Percentiles rank a stretch among this genome's conserved stretches.
These are phyloP conservation scores for Cichladusa arquata DNA, from an alignment of 2,113 vertebrate species.

Conservation along the genomic window DNA sequence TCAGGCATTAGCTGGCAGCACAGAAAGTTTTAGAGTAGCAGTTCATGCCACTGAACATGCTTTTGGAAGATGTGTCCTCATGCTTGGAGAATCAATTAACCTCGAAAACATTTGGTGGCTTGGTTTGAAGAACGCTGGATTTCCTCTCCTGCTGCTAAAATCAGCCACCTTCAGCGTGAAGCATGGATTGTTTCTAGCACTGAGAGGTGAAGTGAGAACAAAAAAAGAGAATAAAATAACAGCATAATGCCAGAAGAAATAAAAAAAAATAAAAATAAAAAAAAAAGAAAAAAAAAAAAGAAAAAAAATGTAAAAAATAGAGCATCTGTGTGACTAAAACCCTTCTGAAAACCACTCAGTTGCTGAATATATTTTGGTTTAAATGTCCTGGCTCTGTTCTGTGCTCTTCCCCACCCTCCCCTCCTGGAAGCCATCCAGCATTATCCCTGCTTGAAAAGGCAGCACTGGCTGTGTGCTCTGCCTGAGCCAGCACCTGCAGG, in stretches of 20 bases:
- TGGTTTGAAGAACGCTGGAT: background rate
- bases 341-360: background rate
- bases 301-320: background rate
- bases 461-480: background rate
- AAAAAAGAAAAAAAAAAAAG: background rate
- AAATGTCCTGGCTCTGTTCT: background rate
- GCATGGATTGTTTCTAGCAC: background rate
- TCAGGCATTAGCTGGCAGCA: background rate
- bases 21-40: background rate
- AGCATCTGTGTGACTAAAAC: background rate
- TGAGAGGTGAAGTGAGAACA: background rate
- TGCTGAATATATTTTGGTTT: background rate
- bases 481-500: background rate
- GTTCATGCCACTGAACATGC: background rate
- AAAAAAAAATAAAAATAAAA: background rate
- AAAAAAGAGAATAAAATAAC: background rate
- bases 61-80: background rate
- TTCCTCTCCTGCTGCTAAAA: background rate
- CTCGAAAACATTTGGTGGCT: background rate
- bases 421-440: background rate
- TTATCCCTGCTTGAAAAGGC: background rate
- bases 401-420: background rate
- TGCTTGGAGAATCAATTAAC: background rate
- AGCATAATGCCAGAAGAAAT: background rate
- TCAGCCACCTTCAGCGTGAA: background rate